Base-by-base conservation (phyloP, 1,140 invertebrate genomes). In the Leptinotarsa lineolata region DNA sequence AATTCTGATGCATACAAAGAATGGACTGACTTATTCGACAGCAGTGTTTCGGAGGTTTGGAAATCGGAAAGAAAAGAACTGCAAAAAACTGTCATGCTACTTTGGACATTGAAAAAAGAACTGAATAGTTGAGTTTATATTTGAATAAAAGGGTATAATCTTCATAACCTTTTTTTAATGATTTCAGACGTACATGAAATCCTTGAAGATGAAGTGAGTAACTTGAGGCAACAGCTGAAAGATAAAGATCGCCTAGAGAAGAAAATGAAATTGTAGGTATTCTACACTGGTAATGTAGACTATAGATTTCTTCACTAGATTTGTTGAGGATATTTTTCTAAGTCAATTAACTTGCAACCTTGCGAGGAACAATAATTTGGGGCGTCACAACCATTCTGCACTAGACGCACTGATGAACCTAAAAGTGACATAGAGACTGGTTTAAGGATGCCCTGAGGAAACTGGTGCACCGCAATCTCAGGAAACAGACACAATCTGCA, bases 21-120 rank as follows among this genome's bases (percentile, higher is more conserved):
- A 21, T 76, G 75, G 75, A 72, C 60, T 5, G 65, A 61, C 2
- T 45, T 76, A 15, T 76, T 73, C 45, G 61, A 74, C 39, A 18
- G 68, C 44, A 39, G 74, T 44, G 60, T 76, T 67, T 45, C 45
- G 13, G 18, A 46, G 21, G 60, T 60, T 68, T 76, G 65, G 59
- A 30, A 71, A 15, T 46, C 20, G 8, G 75, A 76, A 68, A 74
- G 65, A 30, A 63, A 44, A 64, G 75, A 76, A 68, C 65, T 76
- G 18, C 61, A 71, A 68, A 72, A 59, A 63, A 6, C 68, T 15
- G 30, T 48, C 12, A 74, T 76, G 72, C 70, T 76, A 45, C 68
- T 70, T 54, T 60, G n/a, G 21, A 72, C 75, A 2, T 74, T 76
- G 3, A 63, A 76, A 54, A 68, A 61, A 22, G 75, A 76, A 74